These are phyloP conservation scores for Daptonema setosum DNA, from an alignment of 2,888 invertebrate genomes.

Conservation along the genomic window DNA sequence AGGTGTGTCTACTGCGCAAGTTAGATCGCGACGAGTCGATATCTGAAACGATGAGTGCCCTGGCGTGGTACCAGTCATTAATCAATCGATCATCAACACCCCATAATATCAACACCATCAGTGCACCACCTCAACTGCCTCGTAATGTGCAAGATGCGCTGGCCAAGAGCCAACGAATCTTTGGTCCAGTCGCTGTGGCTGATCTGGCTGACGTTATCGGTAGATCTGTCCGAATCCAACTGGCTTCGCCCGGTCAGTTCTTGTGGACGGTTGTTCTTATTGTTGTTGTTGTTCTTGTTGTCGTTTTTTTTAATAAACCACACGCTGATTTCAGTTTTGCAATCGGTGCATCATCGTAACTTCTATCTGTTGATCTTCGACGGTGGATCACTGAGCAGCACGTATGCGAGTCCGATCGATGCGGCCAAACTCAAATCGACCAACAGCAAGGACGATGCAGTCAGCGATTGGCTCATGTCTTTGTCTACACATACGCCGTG, in stretches of 20 bases:
- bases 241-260: conserved; percentile 48
- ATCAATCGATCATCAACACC: no score
- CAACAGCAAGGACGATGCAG: no score
- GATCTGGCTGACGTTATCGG: conserved; percentile 62
- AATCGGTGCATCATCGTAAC: conserved; percentile 53
- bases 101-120: no score
- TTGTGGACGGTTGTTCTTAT: not conserved
- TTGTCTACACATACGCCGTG: no score
- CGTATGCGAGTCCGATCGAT: no score
- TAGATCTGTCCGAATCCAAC: conserved; percentile 56
- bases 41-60: no score
- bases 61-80: no score
- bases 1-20: conserved; percentile 31
- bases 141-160: not conserved
- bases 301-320: not conserved
- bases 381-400: no score
- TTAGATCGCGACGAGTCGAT: not conserved
- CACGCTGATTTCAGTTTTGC: conserved; percentile 36
- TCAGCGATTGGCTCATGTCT: no score
- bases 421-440: no score
- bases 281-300: not conserved
- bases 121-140: not conserved
- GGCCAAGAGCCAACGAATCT: conserved; percentile 32
- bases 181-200: conserved; percentile 61
- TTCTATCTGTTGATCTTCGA: conserved; percentile 43